Evolutionary conservation across 1,140 invertebrate species (phyloP).

Genomic region (Cydia amplana): DNA sequence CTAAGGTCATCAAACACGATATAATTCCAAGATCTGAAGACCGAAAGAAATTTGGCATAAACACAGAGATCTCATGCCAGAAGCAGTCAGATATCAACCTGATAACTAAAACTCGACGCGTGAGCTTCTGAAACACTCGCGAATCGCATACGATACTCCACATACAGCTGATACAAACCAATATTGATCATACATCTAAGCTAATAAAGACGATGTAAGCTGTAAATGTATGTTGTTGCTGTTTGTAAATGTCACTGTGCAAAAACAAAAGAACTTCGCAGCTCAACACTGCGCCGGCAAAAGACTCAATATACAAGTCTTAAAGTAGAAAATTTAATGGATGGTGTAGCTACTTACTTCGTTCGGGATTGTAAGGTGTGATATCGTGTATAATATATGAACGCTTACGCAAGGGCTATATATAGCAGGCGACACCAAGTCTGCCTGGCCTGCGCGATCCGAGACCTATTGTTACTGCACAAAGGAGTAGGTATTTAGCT

Average conservation of each 20-base stretch:
- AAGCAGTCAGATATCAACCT: conserved; percentile 14
- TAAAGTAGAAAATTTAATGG: not conserved
- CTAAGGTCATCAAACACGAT: not conserved
- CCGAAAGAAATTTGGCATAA: conserved; percentile 25
- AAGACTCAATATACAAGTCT: not conserved
- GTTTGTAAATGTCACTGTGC: conserved; percentile 18
- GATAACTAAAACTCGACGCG: conserved; percentile 24
- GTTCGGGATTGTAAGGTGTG: not conserved
- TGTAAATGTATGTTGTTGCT: conserved; percentile 1
- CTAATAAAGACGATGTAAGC: not conserved
- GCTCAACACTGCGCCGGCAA: not conserved
- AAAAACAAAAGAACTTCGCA: not conserved
- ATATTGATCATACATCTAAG: not conserved
- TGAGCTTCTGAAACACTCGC: conserved; percentile 1
- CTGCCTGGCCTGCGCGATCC: conserved; percentile 32
- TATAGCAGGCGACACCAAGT: conserved; percentile 43
- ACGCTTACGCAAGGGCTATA: conserved; percentile 44
- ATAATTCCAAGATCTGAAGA: not conserved
- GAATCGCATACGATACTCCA: conserved; percentile 3
- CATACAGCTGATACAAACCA: not conserved
- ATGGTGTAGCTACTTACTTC: not conserved
- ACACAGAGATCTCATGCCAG: conserved; percentile 14
- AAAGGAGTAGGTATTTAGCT: conserved; percentile 30
- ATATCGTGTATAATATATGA: conserved; percentile 17
- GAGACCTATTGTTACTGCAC: conserved; percentile 16